Evolutionary conservation across 2,113 vertebrate genomes (phyloP).

Genomic region (Leucosticte australis): DNA sequence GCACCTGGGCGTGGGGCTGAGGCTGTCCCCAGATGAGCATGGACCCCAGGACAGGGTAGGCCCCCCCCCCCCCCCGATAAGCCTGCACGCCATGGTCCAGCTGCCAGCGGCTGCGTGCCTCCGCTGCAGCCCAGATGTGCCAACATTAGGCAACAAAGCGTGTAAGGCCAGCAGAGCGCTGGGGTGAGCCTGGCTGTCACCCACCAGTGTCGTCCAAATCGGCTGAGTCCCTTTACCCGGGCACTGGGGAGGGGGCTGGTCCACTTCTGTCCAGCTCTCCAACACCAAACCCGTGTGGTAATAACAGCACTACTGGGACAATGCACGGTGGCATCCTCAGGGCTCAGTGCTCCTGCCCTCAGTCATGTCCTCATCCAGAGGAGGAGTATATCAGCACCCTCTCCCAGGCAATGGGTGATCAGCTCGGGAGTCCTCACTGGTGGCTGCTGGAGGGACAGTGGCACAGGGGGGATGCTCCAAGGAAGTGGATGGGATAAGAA

Average conservation of each 20-base stretch:
- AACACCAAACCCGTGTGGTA: not conserved
- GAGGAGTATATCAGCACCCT: not conserved
- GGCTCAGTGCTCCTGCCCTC: fast-evolving
- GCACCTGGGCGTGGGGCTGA: not conserved
- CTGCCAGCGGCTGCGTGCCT: not conserved
- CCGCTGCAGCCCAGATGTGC: not conserved
- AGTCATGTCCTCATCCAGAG: not conserved
- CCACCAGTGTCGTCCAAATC: not conserved
- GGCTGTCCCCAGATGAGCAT: fast-evolving
- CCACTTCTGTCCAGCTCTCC: fast-evolving
- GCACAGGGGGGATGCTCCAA: not conserved
- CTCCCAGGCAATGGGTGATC: not conserved
- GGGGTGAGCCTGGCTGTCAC: not conserved
- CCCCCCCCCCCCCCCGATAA: not conserved
- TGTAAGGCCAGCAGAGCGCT: not conserved
- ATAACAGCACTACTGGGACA: not conserved
- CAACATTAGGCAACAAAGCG: not conserved
- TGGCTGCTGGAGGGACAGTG: not conserved
- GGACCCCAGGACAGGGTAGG: not conserved
- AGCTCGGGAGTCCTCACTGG: fast-evolving
- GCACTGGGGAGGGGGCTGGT: not conserved
- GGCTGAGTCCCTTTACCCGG: fast-evolving
- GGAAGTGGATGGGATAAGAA: not conserved
- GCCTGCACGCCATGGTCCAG: not conserved
- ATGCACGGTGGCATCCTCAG: fast-evolving